Percentiles rank a stretch among this genome's conserved stretches.
These are phyloP conservation scores for Notarius lentiginosus DNA, from an alignment of 2,113 vertebrate genomes.

Conservation along the genomic window DNA sequence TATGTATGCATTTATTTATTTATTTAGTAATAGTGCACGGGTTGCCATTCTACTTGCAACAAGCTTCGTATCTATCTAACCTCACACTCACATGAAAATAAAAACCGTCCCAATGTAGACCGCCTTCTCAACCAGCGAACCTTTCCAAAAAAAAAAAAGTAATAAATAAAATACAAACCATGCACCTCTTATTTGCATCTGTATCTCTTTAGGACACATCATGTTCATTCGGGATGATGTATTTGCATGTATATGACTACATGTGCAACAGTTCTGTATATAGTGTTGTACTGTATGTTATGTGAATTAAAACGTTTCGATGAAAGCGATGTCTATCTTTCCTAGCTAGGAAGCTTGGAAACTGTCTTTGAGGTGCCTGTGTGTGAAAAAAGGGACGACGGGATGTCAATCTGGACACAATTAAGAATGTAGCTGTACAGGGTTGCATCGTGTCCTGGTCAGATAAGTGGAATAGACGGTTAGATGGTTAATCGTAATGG, in stretches of 20 bases:
- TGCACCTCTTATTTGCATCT: not conserved
- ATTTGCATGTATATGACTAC: not conserved
- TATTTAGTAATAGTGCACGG: not conserved
- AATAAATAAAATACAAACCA: too few relatives aligned
- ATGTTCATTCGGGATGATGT: not conserved
- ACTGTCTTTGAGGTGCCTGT: slow-evolving; percentile 57
- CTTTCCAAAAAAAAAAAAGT: not conserved
- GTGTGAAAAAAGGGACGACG: slow-evolving; percentile 52
- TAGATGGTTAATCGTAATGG: slow-evolving; percentile 59
- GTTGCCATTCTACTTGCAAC: too few relatives aligned
- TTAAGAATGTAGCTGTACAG: slow-evolving; percentile 62
- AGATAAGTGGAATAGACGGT: slow-evolving; percentile 61
- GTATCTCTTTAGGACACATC: not conserved
- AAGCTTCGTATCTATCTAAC: not conserved
- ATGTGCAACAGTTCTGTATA: too few relatives aligned
- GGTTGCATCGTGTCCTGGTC: slow-evolving; percentile 55
- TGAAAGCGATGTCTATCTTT: slow-evolving; percentile 54
- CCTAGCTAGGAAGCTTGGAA: slow-evolving; percentile 5
- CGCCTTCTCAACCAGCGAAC: not conserved
- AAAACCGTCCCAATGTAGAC: not conserved
- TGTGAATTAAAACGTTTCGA: slow-evolving; percentile 44
- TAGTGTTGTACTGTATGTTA: not conserved
- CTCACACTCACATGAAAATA: not conserved
- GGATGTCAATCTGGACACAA: slow-evolving; percentile 63
- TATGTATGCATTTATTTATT: too few relatives aligned